Base-by-base conservation (phyloP, 2,888 invertebrate species). In the Agapostemon virescens region DNA sequence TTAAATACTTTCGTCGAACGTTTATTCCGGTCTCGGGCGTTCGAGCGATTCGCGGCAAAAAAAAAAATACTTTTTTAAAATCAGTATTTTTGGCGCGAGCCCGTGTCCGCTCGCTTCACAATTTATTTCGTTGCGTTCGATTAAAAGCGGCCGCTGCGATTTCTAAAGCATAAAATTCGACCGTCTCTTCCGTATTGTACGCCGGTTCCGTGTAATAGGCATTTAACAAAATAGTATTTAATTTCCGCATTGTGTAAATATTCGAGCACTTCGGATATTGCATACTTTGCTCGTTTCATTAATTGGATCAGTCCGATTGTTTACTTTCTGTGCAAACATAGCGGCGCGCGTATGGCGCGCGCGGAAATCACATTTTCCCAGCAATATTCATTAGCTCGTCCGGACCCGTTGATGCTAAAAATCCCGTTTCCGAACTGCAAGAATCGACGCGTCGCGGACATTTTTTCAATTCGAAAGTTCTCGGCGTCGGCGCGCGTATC, bases 221-320 rank as follows among this genome's bases (percentile, higher is more conserved):
- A 23, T 38, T 36, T 52, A 52, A 67, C 26, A 42, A 42, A 20
- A 36, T 63, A 45, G n/a, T 45, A 63, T 71, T 71, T 71, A 63
- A 71, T 71, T 71, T 63, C 23, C 45, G 17, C 23, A 23, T 17
- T 49, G 40, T 33, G 23, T 33, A 71, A 71, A 71, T 71, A 63
- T 71, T 63, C 61, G 42, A 71, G 70, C 61, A 71, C 70, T 61
- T 33, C 42, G 63, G 33, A 45, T 71, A 71, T 71, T 63, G 71
- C 45, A 45, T 42, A 33, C 45, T 63, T 71, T 71, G 45, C 45
- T 36, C 63, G 33, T 63, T 71, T 45, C 63, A 63, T 61, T 71
- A 71, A 71, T 71, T 71, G 71, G 61, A 71, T 71, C 63, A 45
- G 45, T 26, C 45, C 42, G 30, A 45, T n/a, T 63, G 33, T 45